Evolutionary conservation across 2,797 vertebrate genomes (phyloP).

Genomic region (Simalia tracyae): DNA sequence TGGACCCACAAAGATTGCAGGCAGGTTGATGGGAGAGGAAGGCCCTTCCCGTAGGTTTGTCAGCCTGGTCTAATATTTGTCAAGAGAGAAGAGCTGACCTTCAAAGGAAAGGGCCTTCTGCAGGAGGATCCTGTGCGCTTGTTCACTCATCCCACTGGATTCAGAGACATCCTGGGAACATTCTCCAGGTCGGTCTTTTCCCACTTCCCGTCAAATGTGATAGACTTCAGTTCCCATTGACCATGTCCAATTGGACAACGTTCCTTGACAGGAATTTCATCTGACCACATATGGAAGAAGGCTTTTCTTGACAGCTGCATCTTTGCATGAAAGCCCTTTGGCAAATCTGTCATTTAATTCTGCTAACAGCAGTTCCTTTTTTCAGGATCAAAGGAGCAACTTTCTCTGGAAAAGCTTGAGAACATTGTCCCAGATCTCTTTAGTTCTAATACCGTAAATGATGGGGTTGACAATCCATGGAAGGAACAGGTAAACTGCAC

Average conservation of each 20-base stretch:
- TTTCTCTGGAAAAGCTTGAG: constrained; percentile 1
- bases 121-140: background rate
- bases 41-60: background rate
- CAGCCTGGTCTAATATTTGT: background rate
- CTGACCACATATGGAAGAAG: background rate
- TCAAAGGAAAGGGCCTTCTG: background rate
- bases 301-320: background rate
- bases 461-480: constrained; percentile 39
- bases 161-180: background rate
- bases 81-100: background rate
- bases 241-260: background rate
- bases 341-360: background rate
- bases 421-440: constrained; percentile 47
- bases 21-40: background rate
- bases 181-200: background rate
- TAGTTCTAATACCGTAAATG: constrained; percentile 42
- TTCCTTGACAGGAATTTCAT: background rate
- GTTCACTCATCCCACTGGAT: background rate
- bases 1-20: background rate
- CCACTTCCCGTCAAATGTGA: background rate
- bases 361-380: background rate
- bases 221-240: background rate
- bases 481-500: constrained; percentile 39
- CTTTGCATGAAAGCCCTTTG: too few relatives aligned
- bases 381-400: background rate